Evolutionary conservation across 2,888 invertebrate species (phyloP).

Genomic region (Drosophila merina): DNA sequence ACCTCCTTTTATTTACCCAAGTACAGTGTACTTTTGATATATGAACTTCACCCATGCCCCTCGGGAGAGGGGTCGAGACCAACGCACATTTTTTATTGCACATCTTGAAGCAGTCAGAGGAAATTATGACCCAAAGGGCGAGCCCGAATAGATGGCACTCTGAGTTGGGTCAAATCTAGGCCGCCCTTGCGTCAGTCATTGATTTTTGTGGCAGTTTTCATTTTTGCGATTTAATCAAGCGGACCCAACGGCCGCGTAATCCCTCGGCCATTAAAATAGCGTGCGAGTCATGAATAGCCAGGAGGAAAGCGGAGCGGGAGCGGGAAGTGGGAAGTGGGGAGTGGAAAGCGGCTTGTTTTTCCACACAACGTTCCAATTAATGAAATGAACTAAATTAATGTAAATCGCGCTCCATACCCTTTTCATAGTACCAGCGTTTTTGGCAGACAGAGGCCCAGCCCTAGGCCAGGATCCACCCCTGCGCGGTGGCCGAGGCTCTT

Average conservation of each 20-base stretch:
- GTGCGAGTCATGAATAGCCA: neutral
- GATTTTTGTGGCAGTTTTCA: conserved; percentile 28
- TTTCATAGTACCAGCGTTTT: conserved; percentile 75
- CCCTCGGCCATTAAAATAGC: conserved; percentile 4
- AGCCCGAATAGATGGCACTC: conserved; percentile 54
- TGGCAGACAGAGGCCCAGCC: conserved; percentile 12
- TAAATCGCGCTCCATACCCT: conserved; percentile 66
- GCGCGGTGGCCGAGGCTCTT: too few species aligned
- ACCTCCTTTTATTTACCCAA: neutral
- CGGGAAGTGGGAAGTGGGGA: neutral
- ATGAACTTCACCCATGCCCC: neutral
- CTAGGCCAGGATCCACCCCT: neutral
- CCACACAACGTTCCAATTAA: conserved; percentile 72
- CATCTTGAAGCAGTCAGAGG: neutral
- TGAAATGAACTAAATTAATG: conserved; percentile 69
- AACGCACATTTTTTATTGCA: neutral
- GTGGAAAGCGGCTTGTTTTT: conserved; percentile 8
- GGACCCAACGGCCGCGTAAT: neutral
- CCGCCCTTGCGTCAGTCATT: conserved; percentile 50
- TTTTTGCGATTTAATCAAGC: conserved; percentile 60
- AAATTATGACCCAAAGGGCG: neutral
- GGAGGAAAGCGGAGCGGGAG: neutral
- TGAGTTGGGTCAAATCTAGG: conserved; percentile 50
- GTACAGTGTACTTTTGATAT: neutral
- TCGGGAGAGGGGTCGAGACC: neutral